Percentiles rank a stretch among this genome's conserved stretches.
These are phyloP conservation scores for Margarornis squamiger DNA, from an alignment of 2,797 vertebrate species.

Conservation along the genomic window DNA sequence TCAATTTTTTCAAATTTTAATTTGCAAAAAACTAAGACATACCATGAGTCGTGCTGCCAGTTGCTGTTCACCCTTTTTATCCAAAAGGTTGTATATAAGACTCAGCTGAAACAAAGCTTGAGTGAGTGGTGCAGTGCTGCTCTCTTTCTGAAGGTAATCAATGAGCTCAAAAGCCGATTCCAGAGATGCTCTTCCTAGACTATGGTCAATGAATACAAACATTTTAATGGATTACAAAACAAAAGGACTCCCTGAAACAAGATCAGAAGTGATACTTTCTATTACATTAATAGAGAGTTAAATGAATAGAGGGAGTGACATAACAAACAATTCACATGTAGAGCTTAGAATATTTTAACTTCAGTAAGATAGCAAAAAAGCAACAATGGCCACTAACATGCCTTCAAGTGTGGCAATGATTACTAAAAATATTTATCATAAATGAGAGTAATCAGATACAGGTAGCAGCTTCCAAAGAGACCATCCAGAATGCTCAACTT, in stretches of 20 bases:
- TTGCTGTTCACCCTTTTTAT: constrained; percentile 80
- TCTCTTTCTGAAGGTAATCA: constrained; percentile 84
- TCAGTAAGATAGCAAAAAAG: not conserved
- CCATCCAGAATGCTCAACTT: not conserved
- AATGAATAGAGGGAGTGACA: not conserved
- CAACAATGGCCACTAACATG: not conserved
- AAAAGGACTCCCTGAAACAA: not conserved
- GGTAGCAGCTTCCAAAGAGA: not conserved
- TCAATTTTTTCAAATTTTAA: not conserved
- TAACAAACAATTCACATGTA: not conserved
- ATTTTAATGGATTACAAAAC: not conserved
- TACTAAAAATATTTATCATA: not conserved
- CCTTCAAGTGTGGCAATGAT: not conserved
- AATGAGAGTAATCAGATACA: not conserved
- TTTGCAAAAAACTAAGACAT: constrained; percentile 26
- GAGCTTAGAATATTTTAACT: not conserved
- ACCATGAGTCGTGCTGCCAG: constrained; percentile 83
- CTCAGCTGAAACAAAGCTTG: constrained; percentile 86
- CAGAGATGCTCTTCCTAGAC: constrained; percentile 86
- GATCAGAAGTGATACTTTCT: not conserved
- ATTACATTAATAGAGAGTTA: not conserved
- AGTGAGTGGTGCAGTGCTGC: constrained; percentile 80
- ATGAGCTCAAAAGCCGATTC: constrained; percentile 81
- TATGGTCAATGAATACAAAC: constrained; percentile 32
- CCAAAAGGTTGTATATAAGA: constrained; percentile 81